Conservation (phyloP, 2,113 vertebrate genomes). For the Sterna hirundo region DNA sequence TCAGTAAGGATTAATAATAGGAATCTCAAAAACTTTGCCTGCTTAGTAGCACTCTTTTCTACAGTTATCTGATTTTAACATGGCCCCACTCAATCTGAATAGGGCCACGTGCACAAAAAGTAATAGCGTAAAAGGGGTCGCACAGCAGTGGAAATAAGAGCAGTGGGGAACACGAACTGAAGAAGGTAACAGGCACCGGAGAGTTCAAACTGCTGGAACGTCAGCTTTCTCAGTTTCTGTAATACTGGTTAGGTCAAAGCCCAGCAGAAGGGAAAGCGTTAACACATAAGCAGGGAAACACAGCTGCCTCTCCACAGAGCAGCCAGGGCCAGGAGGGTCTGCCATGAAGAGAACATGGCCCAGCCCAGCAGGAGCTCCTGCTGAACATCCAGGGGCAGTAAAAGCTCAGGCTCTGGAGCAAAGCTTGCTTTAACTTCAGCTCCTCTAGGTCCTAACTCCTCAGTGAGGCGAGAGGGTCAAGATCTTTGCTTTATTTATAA, state of each 20-base stretch:
- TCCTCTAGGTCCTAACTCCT: neutral
- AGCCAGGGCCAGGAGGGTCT: neutral
- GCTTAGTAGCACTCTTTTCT: neutral
- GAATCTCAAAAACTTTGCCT: neutral
- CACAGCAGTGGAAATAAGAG: neutral
- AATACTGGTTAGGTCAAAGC: rapidly evolving
- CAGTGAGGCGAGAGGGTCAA: neutral
- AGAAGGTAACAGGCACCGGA: neutral
- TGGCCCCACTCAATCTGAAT: neutral
- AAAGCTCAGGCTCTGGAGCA: neutral
- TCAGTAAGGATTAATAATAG: neutral
- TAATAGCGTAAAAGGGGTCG: neutral
- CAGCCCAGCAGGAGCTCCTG: neutral
- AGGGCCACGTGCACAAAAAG: neutral
- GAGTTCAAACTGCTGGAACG: neutral
- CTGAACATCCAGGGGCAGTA: neutral
- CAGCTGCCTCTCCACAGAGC: neutral
- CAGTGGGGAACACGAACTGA: neutral
- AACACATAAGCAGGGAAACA: neutral
- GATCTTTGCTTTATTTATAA: neutral
- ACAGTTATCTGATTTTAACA: neutral
- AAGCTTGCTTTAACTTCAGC: neutral
- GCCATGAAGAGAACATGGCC: neutral
- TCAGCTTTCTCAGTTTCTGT: neutral
- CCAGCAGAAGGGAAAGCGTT: neutral